A percentile compares a stretch with the other conserved stretches of the same genome.
These are phyloP conservation scores for Synaphobranchus kaupii DNA, from an alignment of 2,797 vertebrate genomes.

Conservation along the genomic window DNA sequence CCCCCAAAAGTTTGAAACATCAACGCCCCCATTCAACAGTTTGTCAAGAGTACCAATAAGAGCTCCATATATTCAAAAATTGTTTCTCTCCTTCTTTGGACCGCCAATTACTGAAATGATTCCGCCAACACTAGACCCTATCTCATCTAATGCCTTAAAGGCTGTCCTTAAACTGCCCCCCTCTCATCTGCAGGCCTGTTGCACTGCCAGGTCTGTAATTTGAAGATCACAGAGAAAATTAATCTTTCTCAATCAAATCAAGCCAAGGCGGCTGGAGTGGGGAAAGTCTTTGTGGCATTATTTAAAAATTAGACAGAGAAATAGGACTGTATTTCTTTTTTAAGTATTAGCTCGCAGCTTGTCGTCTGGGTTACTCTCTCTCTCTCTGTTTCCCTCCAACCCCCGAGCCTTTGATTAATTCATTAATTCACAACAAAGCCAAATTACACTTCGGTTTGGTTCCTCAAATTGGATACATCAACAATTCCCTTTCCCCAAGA, in stretches of 20 bases:
- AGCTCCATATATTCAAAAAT: too few relatives aligned
- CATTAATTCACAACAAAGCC: slow-evolving; percentile 72
- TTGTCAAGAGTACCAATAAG: too few relatives aligned
- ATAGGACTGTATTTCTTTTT: slow-evolving; percentile 77
- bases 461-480: slow-evolving; percentile 67
- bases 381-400: slow-evolving; percentile 31
- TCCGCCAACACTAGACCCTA: not conserved
- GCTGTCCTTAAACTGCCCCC: slow-evolving; percentile 34
- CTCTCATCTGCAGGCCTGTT: slow-evolving; percentile 48
- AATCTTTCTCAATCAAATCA: slow-evolving; percentile 74
- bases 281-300: slow-evolving; percentile 62
- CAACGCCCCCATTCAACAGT: too few relatives aligned
- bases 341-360: slow-evolving; percentile 69
- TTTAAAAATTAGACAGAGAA: slow-evolving; percentile 64
- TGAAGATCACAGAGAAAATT: slow-evolving; percentile 75
- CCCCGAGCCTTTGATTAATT: slow-evolving; percentile 67
- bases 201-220: slow-evolving; percentile 69
- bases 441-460: slow-evolving; percentile 64
- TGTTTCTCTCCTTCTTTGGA: too few relatives aligned
- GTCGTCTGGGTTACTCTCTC: slow-evolving; percentile 58
- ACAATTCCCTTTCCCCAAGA: slow-evolving; percentile 53
- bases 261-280: slow-evolving; percentile 59
- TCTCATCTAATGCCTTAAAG: not conserved
- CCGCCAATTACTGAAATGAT: too few relatives aligned
- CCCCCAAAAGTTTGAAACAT: not conserved